A percentile compares a stretch with the other conserved stretches of the same genome.
Conservation (phyloP, 2,113 vertebrate genomes). For the Oreochromis tanganicae region DNA sequence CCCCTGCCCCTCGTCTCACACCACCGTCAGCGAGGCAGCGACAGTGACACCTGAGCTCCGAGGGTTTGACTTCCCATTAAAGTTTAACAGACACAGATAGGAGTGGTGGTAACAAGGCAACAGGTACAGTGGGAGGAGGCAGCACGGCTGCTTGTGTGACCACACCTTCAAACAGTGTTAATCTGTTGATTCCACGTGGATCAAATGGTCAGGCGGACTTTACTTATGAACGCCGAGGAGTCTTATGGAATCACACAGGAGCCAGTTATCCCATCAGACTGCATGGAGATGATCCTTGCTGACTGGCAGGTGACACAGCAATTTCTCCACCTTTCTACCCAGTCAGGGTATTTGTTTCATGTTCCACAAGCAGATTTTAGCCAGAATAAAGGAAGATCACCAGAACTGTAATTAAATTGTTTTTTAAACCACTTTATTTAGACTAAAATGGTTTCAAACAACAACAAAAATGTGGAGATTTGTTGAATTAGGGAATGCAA, state of each 20-base stretch:
- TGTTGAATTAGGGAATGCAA: neutral
- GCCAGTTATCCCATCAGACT: neutral
- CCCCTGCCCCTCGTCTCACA: slow-evolving; percentile 24
- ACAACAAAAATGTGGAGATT: neutral
- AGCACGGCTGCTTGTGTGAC: neutral
- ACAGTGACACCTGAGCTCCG: slow-evolving; percentile 43
- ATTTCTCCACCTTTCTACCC: neutral
- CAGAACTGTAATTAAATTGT: neutral
- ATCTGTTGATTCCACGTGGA: neutral
- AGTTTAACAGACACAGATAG: slow-evolving; percentile 42
- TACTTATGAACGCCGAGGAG: neutral
- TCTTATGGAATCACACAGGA: neutral
- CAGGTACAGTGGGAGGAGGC: neutral
- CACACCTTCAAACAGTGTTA: slow-evolving; percentile 1
- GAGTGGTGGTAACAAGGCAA: neutral
- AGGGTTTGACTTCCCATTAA: slow-evolving; percentile 58
- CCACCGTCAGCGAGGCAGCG: neutral
- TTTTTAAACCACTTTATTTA: neutral
- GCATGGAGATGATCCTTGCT: neutral
- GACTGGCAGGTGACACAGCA: neutral
- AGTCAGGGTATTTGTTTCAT: neutral
- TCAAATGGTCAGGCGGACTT: neutral
- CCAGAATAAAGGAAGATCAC: neutral
- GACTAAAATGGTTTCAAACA: neutral
- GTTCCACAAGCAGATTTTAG: accelerated